Percentiles rank a stretch among this genome's conserved stretches.
phyloP scores from a whole-genome alignment of 1,140 invertebrate genomes.

The Anthonomus grandis region DNA sequence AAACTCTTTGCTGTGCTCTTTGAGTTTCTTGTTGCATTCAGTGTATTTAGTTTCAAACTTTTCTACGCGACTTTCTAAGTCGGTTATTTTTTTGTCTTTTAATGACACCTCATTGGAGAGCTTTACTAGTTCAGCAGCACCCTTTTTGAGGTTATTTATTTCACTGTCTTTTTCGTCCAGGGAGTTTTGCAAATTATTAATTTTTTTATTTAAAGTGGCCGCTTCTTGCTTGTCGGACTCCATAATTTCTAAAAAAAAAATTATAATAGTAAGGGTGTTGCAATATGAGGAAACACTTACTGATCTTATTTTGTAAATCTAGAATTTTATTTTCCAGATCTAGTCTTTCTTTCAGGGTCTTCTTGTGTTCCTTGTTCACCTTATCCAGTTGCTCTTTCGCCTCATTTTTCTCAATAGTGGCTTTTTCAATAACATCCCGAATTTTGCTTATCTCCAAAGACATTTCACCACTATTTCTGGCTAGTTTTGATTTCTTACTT shows the following conservation, averaged over 20 bases:
- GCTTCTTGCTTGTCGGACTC: slow-evolving; percentile 53
- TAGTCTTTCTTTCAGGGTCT: slow-evolving; percentile 55
- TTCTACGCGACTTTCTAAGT: slow-evolving; percentile 58
- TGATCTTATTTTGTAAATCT: slow-evolving; percentile 54
- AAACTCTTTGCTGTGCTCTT: slow-evolving; percentile 58
- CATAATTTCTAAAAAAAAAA: slow-evolving; percentile 48
- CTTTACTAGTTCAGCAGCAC: slow-evolving; percentile 55
- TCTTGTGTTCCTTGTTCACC: slow-evolving; percentile 51
- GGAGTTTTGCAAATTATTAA: slow-evolving; percentile 48
- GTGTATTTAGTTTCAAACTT: slow-evolving; percentile 61
- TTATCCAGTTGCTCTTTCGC: slow-evolving; percentile 53
- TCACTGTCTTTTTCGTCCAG: slow-evolving; percentile 53
- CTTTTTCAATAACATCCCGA: slow-evolving; percentile 51
- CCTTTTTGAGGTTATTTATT: slow-evolving; percentile 57
- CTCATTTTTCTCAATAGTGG: slow-evolving; percentile 50
- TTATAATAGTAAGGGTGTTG: neutral
- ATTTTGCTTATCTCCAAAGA: slow-evolving; percentile 50
- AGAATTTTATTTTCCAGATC: slow-evolving; percentile 56
- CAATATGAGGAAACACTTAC: slow-evolving; percentile 22
- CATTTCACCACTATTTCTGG: slow-evolving; percentile 52
- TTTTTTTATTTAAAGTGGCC: slow-evolving; percentile 53
- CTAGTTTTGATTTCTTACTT: slow-evolving; percentile 54
- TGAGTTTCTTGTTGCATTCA: slow-evolving; percentile 58
- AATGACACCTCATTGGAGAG: slow-evolving; percentile 54
- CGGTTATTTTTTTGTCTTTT: slow-evolving; percentile 56